A percentile compares a stretch with the other conserved stretches of the same genome.
These are phyloP conservation scores for Anagrus nilaparvatae DNA, from an alignment of 1,140 invertebrate species.

Conservation along the genomic window DNA sequence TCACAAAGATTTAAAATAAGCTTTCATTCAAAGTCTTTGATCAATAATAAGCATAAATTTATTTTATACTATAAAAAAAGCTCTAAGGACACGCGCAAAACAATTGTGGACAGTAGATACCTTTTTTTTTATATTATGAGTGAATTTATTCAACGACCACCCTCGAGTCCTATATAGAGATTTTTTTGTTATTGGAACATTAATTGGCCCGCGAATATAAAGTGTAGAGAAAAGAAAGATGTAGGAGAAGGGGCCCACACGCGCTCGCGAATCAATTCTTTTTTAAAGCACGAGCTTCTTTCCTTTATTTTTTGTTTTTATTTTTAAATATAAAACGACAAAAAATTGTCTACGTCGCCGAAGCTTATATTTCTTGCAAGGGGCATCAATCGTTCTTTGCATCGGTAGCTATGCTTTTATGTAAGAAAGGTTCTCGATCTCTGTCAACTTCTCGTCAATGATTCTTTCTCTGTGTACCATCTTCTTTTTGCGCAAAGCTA, in stretches of 20 bases:
- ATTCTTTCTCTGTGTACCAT: neutral
- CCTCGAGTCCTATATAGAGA: conserved; percentile 26
- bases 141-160: conserved; percentile 33
- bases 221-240: neutral
- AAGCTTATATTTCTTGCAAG: no score
- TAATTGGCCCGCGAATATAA: conserved; percentile 27
- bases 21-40: no score
- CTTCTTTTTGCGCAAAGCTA: neutral
- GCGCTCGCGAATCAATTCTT: conserved; percentile 24
- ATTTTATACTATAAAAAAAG: no score
- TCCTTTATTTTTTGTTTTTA: neutral
- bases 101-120: conserved; percentile 15
- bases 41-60: no score
- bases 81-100: no score
- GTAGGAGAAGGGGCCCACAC: conserved; percentile 3
- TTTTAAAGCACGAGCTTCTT: conserved; percentile 11
- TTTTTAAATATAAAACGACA: conserved; percentile 10
- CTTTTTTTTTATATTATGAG: no score
- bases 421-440: conserved; percentile 5
- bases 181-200: conserved; percentile 30
- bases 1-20: no score
- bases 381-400: conserved; percentile 22
- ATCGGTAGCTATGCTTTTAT: no score
- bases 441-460: conserved; percentile 4
- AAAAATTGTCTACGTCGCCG: conserved; percentile 32